Base-by-base conservation (phyloP, 2,797 vertebrate species). In the Melanotaenia parkinsoni region DNA sequence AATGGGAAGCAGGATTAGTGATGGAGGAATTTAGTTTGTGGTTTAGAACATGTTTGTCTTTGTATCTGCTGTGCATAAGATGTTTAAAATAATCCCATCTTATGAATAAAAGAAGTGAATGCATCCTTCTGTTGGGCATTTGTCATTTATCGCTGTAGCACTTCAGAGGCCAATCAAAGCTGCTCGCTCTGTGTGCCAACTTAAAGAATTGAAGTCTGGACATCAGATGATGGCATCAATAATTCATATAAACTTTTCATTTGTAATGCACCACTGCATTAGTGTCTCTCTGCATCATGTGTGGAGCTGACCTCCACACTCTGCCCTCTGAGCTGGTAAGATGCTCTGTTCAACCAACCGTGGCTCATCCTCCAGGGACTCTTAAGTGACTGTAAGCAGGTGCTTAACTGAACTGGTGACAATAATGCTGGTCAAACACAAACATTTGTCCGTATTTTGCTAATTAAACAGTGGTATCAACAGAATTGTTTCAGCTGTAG, bases 51-150 rank as follows among this genome's bases (percentile, higher is more conserved):
- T 91, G 85, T 93, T 93, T 93, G 93, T 94, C 89, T 87, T 88
- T 92, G 92, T 93, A 93, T 92, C 93, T 94, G 92, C 91, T 94
- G 91, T 93, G 90, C 88, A 92, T 93, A 93, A 93, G 92, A 92
- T 93, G 92, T 93, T 30, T 71, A 80, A 72, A 77, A 83, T 73
- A 88, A 79, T 85, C 83, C 84, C 93, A 90, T 94, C 91, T 91
- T 94, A 93, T 94, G 89, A 91, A 93, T 93, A 93, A 94, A 94
- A 91, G 61, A 90, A 92, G 80, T 91, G 84, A 94, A 93, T 93
- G 92, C 91, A 93, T 88, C 81, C 58, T 43, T 76, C 37, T 76
- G 64, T 57, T 45, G 24, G 33, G 33, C 65, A 58, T 77, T 70
- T 88, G 83, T 87, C 67, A n/a, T 83, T 87, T 65, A 43, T 86